Conservation (phyloP, 2,113 vertebrate species). For the Parus major region DNA sequence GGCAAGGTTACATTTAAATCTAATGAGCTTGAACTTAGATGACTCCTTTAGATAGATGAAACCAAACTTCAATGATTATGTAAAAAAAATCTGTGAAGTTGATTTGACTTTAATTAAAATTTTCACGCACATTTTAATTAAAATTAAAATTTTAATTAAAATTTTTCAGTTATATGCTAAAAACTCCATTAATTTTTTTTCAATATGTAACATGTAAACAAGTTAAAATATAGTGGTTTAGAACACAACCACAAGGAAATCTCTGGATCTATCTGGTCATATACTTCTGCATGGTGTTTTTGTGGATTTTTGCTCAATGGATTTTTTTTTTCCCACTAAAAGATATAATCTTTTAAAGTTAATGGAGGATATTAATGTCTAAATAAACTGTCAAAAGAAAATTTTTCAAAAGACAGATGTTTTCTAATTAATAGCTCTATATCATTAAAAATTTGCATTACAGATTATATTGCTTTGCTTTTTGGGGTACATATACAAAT, state of each 20-base stretch:
- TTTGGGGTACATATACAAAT: not conserved
- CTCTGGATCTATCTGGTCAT: not conserved
- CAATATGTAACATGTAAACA: not conserved
- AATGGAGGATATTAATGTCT: not conserved
- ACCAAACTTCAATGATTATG: not conserved
- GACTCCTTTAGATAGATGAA: not conserved
- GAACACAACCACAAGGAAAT: not conserved
- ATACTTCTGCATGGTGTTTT: not conserved
- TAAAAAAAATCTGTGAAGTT: not conserved
- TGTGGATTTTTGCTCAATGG: not conserved
- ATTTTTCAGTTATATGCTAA: not conserved
- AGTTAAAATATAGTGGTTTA: not conserved
- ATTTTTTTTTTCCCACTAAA: not conserved
- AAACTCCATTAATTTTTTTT: not conserved
- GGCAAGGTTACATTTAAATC: not conserved
- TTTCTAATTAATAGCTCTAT: not conserved
- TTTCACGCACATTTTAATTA: fast-evolving
- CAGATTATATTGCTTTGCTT: not conserved
- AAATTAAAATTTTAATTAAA: not conserved
- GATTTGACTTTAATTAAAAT: not conserved
- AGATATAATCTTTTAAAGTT: not conserved
- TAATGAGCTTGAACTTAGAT: not conserved
- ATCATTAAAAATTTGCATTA: not conserved
- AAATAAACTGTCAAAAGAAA: not conserved
- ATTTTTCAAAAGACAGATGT: not conserved